Conservation (phyloP, 2,113 vertebrate species). For the Scomber japonicus region DNA sequence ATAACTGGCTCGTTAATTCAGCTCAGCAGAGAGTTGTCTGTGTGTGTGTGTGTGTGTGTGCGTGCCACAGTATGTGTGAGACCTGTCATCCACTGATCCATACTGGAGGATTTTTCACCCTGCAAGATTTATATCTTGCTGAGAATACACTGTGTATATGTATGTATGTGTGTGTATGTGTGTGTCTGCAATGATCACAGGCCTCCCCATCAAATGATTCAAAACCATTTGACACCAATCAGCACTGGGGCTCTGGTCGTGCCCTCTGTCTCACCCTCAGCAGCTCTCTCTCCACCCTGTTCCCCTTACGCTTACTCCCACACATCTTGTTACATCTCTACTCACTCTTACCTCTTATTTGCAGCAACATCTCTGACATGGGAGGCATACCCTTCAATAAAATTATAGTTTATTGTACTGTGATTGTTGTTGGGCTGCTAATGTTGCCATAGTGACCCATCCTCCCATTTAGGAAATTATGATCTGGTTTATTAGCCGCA, state of each 20-base stretch:
- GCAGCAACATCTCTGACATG: conserved; percentile 31
- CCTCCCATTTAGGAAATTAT: conserved; percentile 51
- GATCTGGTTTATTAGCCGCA: conserved; percentile 58
- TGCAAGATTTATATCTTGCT: conserved; percentile 64
- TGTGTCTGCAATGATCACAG: conserved; percentile 57
- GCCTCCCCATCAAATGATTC: conserved; percentile 73
- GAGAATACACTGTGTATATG: conserved; percentile 41
- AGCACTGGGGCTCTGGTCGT: conserved; percentile 59
- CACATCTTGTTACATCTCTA: conserved; percentile 23
- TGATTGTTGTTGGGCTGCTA: conserved; percentile 35
- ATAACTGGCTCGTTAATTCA: conserved; percentile 74
- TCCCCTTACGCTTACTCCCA: conserved; percentile 27
- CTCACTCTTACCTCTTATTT: conserved; percentile 16
- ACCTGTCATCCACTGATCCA: conserved; percentile 71
- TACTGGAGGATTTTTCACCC: conserved; percentile 70
- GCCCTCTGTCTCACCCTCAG: conserved; percentile 59
- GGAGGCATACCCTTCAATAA: background rate
- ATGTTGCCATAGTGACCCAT: conserved; percentile 47
- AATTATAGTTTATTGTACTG: conserved; percentile 22
- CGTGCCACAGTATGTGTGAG: conserved; percentile 44
- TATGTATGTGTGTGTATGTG: conserved; percentile 23
- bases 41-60: background rate
- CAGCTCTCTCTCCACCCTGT: conserved; percentile 33
- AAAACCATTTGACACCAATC: conserved; percentile 82
- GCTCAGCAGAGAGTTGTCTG: conserved; percentile 53